Conservation (phyloP, 53 echinoderm and acorn worm genomes). For the Glandiceps talaboti region DNA sequence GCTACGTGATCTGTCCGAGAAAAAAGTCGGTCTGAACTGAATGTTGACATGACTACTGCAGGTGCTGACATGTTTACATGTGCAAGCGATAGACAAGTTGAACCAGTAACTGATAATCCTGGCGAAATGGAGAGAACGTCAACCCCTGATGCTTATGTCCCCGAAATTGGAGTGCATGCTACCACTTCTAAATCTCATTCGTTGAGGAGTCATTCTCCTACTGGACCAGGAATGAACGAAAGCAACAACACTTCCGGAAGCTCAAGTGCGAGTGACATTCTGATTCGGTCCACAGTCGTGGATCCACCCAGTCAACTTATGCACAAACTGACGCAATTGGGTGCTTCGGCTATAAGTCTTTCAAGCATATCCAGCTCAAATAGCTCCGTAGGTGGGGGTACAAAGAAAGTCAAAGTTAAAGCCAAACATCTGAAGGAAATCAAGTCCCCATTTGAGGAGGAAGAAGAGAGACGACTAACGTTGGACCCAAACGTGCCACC, state of each 20-base stretch:
- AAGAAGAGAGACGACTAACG: not conserved
- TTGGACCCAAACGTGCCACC: not conserved
- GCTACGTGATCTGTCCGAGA: not conserved
- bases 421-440: conserved; percentile 73
- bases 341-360: not conserved
- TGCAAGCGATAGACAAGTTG: not conserved
- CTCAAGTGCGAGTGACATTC: conserved; percentile 48
- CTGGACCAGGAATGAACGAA: not conserved
- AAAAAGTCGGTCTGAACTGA: not conserved
- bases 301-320: not conserved
- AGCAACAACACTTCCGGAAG: conserved; percentile 1
- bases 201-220: not conserved
- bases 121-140: not conserved
- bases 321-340: not conserved
- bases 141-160: not conserved
- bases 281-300: conserved; percentile 30
- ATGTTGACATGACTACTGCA: not conserved
- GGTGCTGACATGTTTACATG: not conserved
- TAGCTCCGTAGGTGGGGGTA: conserved; percentile 36
- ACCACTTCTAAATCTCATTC: not conserved
- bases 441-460: conserved; percentile 65
- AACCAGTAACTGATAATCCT: not conserved
- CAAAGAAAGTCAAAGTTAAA: conserved; percentile 71
- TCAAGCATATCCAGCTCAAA: conserved; percentile 20
- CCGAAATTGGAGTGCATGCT: not conserved